phyloP scores from a whole-genome alignment of 2,888 invertebrate genomes.

The Aleiodes alternator region DNA sequence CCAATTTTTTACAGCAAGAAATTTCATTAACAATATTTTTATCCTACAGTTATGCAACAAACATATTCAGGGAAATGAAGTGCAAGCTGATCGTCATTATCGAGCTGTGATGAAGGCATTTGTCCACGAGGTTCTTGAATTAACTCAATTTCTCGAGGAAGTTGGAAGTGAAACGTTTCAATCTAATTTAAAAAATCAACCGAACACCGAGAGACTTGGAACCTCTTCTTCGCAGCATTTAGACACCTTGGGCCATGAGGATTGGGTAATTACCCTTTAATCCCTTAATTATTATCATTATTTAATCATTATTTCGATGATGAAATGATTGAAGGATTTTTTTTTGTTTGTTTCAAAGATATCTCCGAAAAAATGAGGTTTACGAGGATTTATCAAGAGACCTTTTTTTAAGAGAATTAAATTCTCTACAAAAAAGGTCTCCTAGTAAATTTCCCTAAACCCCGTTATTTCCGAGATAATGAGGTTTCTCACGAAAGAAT shows the following conservation, averaged over 20 bases:
- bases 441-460: no score
- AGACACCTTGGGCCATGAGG: slow-evolving; percentile 89
- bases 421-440: no score
- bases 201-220: slow-evolving; percentile 67
- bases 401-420: no score
- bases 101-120: slow-evolving; percentile 94
- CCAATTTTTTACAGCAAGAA: neutral
- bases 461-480: no score
- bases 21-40: slow-evolving; percentile 18
- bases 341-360: no score
- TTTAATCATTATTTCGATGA: slow-evolving; percentile 40
- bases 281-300: slow-evolving; percentile 22
- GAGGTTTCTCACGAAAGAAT: no score
- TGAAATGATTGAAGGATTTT: slow-evolving; percentile 11
- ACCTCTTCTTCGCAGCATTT: slow-evolving; percentile 82
- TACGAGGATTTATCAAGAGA: no score
- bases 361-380: no score
- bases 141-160: slow-evolving; percentile 92
- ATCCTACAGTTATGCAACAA: slow-evolving; percentile 77
- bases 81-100: slow-evolving; percentile 87
- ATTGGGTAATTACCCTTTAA: slow-evolving; percentile 84
- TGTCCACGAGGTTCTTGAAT: slow-evolving; percentile 92
- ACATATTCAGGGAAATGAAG: slow-evolving; percentile 76
- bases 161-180: slow-evolving; percentile 81
- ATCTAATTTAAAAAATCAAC: slow-evolving; percentile 74